Evolutionary conservation across 2,888 invertebrate species (phyloP).

Genomic region (Agonum fuliginosum): DNA sequence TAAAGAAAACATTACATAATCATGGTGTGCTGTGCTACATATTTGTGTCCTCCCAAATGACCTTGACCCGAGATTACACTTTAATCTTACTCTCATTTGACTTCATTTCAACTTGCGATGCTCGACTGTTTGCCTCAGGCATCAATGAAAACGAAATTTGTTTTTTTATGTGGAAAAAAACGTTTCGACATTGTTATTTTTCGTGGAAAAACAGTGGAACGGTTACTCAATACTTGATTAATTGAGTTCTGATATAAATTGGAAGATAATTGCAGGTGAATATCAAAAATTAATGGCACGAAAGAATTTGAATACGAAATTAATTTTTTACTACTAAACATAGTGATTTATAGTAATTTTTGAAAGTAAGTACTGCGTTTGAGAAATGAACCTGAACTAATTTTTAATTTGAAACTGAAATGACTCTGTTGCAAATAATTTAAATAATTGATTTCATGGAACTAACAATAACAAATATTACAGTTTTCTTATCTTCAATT

Average conservation of each 20-base stretch:
- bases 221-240: conserved; percentile 28
- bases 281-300: neutral
- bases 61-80: conserved; percentile 37
- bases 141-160: conserved; percentile 27
- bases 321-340: neutral
- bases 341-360: neutral
- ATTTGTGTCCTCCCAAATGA: neutral
- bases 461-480: too few species aligned
- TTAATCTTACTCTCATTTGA: conserved; percentile 33
- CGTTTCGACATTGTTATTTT: conserved; percentile 18
- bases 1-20: conserved; percentile 31
- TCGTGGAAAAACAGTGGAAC: conserved; percentile 15
- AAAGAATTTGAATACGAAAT: neutral
- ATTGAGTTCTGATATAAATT: conserved; percentile 3
- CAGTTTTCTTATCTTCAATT: too few species aligned
- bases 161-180: neutral
- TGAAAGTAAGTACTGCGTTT: too few species aligned
- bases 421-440: too few species aligned
- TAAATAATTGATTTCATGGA: too few species aligned
- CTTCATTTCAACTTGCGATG: conserved; percentile 10
- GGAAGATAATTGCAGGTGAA: neutral
- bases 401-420: too few species aligned
- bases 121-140: neutral
- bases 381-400: too few species aligned
- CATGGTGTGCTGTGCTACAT: conserved; percentile 11